Evolutionary conservation across 2,113 vertebrate species (phyloP), one percentile per base, ranked within the genome.

Genomic region (Ascaphus truei): DNA sequence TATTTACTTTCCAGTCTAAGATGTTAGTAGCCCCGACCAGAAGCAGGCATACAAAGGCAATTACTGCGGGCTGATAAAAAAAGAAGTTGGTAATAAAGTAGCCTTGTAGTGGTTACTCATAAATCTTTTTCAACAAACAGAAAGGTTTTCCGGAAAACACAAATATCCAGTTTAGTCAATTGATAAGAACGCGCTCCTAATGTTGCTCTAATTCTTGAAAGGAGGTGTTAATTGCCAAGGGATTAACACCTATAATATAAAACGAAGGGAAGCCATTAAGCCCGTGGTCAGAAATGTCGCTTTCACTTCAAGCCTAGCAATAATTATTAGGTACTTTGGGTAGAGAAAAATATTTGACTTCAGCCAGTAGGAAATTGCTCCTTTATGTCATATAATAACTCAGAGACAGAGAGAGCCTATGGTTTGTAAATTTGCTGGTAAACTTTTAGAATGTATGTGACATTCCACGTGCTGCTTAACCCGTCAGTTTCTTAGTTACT

Each of bases 191-290:
- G 29, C 39, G 29, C 30, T 31, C 2, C 25, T 47, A 5, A 27
- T 31, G 65, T 58, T 26, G 33, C 18, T 45, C 34, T 33, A 10
- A 18, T 30, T 26, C 18, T 58, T 34, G 37, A 29, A 47, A 34
- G 51, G 64, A 68, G 51, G 64, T 68, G 65, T 39, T 57, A 68
- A 68, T 58, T 58, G 53, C 53, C 16, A 4, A 26, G 53, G 65
- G 65, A 68, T 68, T 68, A 68, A 52, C 53, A 68, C 41, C 62
- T 65, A 41, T 27, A 39, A 51, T n/a, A n/a, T n/a, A 53, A 52
- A 65, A 59, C 41, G 30, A 50, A 48, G 11, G 31, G 22, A 58
- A 16, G 27, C 25, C 31, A 59, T 59, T 50, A 68, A 68, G 26
- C 3, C 55, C 4, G 8, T 34, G 23, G 6, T 48, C 20, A 23